These are phyloP conservation scores for Antechinus flavipes DNA, from an alignment of 2,113 vertebrate genomes.

Conservation along the genomic window DNA sequence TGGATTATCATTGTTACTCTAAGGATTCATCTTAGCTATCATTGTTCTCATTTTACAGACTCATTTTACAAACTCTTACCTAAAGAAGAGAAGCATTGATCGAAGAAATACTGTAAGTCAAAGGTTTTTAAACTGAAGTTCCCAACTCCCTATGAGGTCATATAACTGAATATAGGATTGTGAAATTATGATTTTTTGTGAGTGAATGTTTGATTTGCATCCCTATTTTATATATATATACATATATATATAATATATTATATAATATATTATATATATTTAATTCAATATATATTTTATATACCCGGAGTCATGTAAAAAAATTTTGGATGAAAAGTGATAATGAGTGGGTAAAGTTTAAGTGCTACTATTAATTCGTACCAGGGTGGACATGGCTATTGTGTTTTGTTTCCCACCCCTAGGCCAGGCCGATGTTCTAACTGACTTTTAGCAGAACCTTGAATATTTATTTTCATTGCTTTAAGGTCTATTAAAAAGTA, in stretches of 20 bases:
- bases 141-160: too few species aligned
- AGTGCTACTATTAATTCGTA: background rate
- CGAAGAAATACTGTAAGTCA: background rate
- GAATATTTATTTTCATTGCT: background rate
- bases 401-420: background rate
- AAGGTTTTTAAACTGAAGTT: too few species aligned
- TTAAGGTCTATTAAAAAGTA: background rate
- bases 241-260: too few species aligned
- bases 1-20: background rate
- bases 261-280: too few species aligned
- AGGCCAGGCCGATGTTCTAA: background rate
- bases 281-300: too few species aligned
- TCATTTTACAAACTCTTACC: background rate
- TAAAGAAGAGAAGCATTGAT: background rate
- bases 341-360: too few species aligned
- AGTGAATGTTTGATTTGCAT: too few species aligned
- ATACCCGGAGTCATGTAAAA: too few species aligned
- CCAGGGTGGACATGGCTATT: background rate
- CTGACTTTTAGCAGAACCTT: background rate
- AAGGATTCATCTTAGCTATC: background rate
- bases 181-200: too few species aligned
- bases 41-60: background rate
- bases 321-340: too few species aligned
- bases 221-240: too few species aligned
- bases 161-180: too few species aligned